These are phyloP conservation scores for Nemotelus nigrinus DNA, from an alignment of 2,888 invertebrate species.

Conservation along the genomic window DNA sequence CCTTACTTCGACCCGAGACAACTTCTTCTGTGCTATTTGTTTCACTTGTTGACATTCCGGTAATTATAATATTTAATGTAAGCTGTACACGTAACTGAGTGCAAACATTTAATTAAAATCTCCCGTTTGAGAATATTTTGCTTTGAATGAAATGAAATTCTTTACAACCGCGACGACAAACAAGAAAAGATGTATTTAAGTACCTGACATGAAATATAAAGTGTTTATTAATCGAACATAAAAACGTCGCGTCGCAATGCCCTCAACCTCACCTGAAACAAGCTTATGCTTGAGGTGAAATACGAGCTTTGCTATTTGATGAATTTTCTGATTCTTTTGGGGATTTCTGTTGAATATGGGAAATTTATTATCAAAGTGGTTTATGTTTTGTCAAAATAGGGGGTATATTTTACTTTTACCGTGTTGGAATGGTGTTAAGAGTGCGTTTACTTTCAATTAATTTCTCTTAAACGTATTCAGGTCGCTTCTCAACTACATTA, in stretches of 20 bases:
- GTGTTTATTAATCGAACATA: constrained; percentile 42
- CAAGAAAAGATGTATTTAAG: constrained; percentile 26
- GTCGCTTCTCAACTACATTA: too few species aligned
- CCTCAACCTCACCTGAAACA: background rate
- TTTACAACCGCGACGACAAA: background rate
- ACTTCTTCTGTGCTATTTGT: constrained; percentile 12
- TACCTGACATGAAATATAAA: constrained; percentile 42
- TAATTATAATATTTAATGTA: constrained; percentile 40
- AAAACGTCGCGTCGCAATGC: background rate
- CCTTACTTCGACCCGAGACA: background rate
- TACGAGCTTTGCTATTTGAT: background rate
- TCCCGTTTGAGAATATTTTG: constrained; percentile 12
- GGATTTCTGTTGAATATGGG: background rate
- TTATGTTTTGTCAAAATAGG: too few species aligned
- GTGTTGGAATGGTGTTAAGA: too few species aligned
- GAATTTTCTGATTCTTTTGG: constrained; percentile 3
- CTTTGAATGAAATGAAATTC: background rate
- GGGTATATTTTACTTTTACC: too few species aligned
- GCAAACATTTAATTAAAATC: constrained; percentile 41
- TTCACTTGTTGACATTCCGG: constrained; percentile 30
- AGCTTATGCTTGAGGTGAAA: background rate
- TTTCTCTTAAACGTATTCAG: too few species aligned
- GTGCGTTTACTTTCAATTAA: too few species aligned
- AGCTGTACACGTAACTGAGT: constrained; percentile 37
- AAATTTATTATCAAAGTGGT: background rate